Conservation (phyloP, 2,797 vertebrate species). For the Dermochelys coriacea region DNA sequence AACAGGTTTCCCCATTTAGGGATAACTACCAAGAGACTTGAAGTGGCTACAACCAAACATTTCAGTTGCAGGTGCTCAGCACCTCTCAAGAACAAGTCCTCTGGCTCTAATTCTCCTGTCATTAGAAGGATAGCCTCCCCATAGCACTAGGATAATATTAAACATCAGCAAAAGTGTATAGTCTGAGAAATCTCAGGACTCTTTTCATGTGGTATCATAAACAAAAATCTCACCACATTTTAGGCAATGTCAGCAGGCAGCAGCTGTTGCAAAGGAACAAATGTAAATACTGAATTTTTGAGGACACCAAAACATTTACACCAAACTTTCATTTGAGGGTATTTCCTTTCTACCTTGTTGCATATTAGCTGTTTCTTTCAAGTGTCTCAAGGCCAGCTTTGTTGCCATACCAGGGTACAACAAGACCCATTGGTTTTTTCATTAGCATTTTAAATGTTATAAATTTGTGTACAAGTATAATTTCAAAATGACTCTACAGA, state of each 20-base stretch:
- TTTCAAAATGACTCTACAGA: not conserved
- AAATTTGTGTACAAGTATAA: not conserved
- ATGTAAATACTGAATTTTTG: not conserved
- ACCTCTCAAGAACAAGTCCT: not conserved
- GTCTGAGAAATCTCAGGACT: not conserved
- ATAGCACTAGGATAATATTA: not conserved
- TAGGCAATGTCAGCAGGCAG: not conserved
- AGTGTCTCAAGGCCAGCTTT: not conserved
- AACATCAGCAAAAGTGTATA: not conserved
- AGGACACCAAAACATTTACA: not conserved
- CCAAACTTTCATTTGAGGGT: not conserved
- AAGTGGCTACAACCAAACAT: not conserved
- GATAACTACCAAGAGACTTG: not conserved
- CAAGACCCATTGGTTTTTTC: not conserved
- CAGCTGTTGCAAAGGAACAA: not conserved
- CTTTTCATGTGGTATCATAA: not conserved
- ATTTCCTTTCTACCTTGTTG: not conserved
- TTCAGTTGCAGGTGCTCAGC: not conserved
- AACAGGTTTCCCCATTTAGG: not conserved
- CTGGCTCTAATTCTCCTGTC: not conserved
- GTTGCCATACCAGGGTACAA: not conserved
- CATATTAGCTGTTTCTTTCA: not conserved
- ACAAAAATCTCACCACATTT: not conserved
- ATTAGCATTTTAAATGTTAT: not conserved
- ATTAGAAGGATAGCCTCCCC: not conserved